Percentiles rank a stretch among this genome's conserved stretches.
Conservation (phyloP, 2,888 invertebrate genomes). For the Ichneumoninae sp. region DNA sequence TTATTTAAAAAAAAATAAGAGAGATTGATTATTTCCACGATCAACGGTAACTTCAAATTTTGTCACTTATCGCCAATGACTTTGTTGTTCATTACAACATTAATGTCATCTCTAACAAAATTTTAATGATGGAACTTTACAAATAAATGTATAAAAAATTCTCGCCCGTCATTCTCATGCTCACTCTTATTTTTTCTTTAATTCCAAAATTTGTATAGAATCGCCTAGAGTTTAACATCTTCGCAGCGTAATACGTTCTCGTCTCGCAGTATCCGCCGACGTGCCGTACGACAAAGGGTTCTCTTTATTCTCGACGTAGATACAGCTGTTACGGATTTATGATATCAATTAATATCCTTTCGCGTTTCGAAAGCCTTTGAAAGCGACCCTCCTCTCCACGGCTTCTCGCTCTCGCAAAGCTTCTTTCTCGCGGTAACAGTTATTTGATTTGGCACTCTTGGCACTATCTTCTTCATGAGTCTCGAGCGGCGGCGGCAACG, state of each 20-base stretch:
- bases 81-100: not conserved
- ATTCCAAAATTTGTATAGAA: not conserved
- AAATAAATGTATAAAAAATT: not conserved
- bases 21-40: not conserved
- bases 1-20: not conserved
- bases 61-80: not conserved
- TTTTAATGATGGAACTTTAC: not conserved
- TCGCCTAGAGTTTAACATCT: not conserved
- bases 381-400: conserved; percentile 17
- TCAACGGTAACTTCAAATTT: not conserved
- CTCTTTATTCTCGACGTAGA: not conserved
- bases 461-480: conserved; percentile 49
- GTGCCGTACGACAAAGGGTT: conserved; percentile 19
- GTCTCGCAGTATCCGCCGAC: not conserved
- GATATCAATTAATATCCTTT: conserved; percentile 44
- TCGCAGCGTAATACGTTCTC: not conserved
- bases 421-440: conserved; percentile 41
- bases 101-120: not conserved
- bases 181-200: not conserved
- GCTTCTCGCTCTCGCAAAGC: conserved; percentile 11
- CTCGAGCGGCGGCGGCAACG: conserved; percentile 16
- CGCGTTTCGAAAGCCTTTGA: conserved; percentile 58
- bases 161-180: not conserved
- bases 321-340: conserved; percentile 26
- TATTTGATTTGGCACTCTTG: conserved; percentile 66